phyloP scores from a whole-genome alignment of 2,113 vertebrate species.

The Ciconia stormi region DNA sequence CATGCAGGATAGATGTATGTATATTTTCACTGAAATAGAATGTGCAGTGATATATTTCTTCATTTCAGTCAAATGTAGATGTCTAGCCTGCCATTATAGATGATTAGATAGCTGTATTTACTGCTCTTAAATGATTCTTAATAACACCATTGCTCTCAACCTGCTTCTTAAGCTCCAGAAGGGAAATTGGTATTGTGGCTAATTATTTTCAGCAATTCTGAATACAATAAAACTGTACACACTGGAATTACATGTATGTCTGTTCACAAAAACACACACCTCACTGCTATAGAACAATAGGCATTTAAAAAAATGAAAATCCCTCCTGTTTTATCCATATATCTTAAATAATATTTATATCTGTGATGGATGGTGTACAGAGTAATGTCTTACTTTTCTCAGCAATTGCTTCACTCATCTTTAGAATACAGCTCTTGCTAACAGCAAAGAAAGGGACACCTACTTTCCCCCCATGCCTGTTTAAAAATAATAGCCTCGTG shows the following conservation, averaged over 20 bases:
- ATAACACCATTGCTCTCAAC: not conserved
- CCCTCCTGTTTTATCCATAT: not conserved
- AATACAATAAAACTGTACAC: not conserved
- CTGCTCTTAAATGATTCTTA: conserved; percentile 26
- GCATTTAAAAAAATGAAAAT: not conserved
- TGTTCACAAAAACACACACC: not conserved
- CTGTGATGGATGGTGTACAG: not conserved
- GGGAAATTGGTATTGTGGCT: not conserved
- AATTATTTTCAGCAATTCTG: conserved; percentile 30
- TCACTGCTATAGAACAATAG: not conserved
- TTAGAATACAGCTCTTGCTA: not conserved
- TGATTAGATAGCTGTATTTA: conserved; percentile 12
- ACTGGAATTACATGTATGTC: not conserved
- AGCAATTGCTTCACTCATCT: not conserved
- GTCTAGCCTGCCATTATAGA: not conserved
- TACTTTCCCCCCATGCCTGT: not conserved
- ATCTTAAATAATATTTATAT: not conserved
- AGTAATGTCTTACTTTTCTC: not conserved
- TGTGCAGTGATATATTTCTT: not conserved
- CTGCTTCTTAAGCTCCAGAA: not conserved
- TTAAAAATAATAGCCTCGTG: not conserved
- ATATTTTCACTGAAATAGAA: not conserved
- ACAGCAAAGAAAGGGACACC: not conserved
- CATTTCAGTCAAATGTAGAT: conserved; percentile 16
- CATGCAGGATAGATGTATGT: not conserved